Conservation (phyloP, 1,140 invertebrate species). For the Drosophila pseudoananassae region DNA sequence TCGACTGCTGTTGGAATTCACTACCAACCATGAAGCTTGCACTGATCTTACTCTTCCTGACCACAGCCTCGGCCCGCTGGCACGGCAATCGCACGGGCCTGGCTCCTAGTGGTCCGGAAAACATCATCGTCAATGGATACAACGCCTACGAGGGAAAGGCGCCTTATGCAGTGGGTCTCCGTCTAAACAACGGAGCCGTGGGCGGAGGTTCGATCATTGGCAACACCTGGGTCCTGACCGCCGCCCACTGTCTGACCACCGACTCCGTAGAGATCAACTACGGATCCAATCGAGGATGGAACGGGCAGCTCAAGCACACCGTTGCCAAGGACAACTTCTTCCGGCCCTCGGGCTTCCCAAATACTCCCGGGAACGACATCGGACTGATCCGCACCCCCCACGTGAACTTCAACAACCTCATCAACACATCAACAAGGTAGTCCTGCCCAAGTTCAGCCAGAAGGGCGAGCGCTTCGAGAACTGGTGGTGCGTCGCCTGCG, state of each 20-base stretch:
- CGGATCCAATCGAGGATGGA: slow-evolving; percentile 38
- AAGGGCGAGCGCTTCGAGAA: slow-evolving; percentile 33
- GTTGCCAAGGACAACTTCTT: slow-evolving; percentile 50
- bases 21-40: slow-evolving; percentile 45
- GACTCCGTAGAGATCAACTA: slow-evolving; percentile 73
- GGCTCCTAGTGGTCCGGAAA: not conserved
- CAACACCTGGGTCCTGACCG: slow-evolving; percentile 60
- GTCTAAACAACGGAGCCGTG: slow-evolving; percentile 10
- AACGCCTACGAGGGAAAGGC: slow-evolving; percentile 80
- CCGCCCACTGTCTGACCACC: slow-evolving; percentile 53
- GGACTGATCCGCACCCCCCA: slow-evolving; percentile 57
- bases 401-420: slow-evolving; percentile 35
- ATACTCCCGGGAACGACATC: slow-evolving; percentile 54
- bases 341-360: slow-evolving; percentile 27
- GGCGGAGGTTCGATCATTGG: slow-evolving; percentile 54
- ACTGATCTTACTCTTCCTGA: slow-evolving; percentile 35
- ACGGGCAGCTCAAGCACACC: slow-evolving; percentile 30
- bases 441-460: slow-evolving; percentile 35
- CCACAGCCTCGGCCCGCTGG: slow-evolving; percentile 23
- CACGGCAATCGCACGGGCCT: not conserved
- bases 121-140: slow-evolving; percentile 66
- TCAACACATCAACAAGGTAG: slow-evolving; percentile 47
- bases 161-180: slow-evolving; percentile 85
- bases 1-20: no score
- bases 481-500: slow-evolving; percentile 42